Conservation (phyloP, 2,888 invertebrate genomes). For the Rhodophaea formosa region DNA sequence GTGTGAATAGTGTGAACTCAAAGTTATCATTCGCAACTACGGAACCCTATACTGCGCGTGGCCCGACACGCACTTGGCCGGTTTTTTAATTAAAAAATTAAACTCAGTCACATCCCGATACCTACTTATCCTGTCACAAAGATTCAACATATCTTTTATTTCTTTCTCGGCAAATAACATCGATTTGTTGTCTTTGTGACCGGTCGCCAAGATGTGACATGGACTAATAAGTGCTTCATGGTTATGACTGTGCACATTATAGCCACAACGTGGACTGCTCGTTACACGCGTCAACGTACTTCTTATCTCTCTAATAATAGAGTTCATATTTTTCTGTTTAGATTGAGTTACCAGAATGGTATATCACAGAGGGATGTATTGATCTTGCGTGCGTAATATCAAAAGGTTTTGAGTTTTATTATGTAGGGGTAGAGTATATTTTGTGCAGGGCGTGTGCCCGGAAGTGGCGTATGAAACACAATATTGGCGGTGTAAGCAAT, state of each 20-base stretch:
- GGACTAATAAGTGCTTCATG: constrained; percentile 48
- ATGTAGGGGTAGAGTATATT: constrained; percentile 29
- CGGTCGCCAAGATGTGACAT: constrained; percentile 37
- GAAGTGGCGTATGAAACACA: constrained; percentile 60
- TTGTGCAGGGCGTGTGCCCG: constrained; percentile 29
- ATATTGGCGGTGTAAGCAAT: constrained; percentile 79
- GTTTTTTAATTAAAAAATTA: too few species aligned
- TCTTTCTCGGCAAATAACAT: constrained; percentile 19
- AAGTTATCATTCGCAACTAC: too few species aligned
- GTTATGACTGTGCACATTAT: constrained; percentile 56
- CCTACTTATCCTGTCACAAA: background rate
- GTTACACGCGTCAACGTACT: constrained; percentile 10
- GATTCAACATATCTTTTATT: background rate
- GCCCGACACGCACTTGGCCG: too few species aligned
- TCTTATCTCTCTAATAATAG: constrained; percentile 24
- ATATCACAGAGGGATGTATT: constrained; percentile 45
- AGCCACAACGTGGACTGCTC: constrained; percentile 42
- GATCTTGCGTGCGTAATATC: constrained; percentile 38
- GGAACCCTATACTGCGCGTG: too few species aligned
- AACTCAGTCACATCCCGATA: background rate
- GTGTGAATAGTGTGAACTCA: too few species aligned
- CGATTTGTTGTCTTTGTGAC: constrained; percentile 35
- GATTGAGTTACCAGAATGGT: constrained; percentile 28
- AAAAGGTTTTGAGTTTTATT: constrained; percentile 25
- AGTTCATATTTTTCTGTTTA: constrained; percentile 30